Evolutionary conservation across 2,797 vertebrate genomes (phyloP).

Genomic region (Limnodromus scolopaceus): DNA sequence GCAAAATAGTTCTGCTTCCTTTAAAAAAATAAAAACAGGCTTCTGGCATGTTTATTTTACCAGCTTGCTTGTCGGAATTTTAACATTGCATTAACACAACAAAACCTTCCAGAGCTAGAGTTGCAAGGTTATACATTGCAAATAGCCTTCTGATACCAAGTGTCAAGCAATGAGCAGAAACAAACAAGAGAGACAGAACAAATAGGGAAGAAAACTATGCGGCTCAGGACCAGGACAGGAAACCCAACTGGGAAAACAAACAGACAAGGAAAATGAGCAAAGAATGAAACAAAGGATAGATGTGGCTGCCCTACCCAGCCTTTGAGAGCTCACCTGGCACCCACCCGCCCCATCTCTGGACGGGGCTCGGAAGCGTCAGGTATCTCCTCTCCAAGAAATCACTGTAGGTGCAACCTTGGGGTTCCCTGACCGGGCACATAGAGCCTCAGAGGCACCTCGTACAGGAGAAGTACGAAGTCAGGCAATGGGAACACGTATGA

Average conservation of each 20-base stretch:
- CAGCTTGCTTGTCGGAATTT: background rate
- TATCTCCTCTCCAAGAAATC: background rate
- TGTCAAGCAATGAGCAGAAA: constrained; percentile 29
- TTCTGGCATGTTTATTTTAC: background rate
- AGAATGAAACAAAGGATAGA: constrained; percentile 42
- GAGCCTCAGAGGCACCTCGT: background rate
- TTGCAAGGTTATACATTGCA: constrained; percentile 15
- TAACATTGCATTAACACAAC: background rate
- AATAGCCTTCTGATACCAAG: constrained; percentile 3
- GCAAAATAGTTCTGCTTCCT: background rate
- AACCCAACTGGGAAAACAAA: constrained; percentile 67
- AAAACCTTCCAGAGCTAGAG: background rate
- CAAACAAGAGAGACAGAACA: constrained; percentile 55
- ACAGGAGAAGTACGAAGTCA: background rate
- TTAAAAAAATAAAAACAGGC: background rate
- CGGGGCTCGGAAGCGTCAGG: background rate
- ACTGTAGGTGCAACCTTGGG: background rate
- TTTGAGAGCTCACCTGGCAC: constrained; percentile 37
- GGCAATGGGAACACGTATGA: background rate
- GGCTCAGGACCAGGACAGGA: constrained; percentile 51
- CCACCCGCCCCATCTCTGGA: constrained; percentile 33
- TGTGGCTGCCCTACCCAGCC: background rate
- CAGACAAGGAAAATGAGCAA: constrained; percentile 50
- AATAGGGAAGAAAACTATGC: constrained; percentile 42
- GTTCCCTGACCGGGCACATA: background rate